Conservation (phyloP, 1,140 invertebrate genomes). For the Scaptomyza montana region DNA sequence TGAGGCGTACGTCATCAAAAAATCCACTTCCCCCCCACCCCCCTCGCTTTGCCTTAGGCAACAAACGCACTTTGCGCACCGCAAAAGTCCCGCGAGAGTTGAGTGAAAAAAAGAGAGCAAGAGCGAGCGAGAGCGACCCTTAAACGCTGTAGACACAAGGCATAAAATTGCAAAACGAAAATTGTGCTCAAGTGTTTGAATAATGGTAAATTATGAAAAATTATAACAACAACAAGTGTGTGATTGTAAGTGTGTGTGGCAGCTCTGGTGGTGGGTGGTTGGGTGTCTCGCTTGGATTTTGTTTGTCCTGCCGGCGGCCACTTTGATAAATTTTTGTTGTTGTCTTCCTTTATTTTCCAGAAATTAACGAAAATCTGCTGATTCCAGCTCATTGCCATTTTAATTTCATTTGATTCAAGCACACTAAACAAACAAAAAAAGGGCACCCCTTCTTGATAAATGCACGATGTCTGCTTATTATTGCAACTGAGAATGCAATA, state of each 20-base stretch:
- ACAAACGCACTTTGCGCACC: conserved; percentile 70
- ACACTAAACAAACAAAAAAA: conserved; percentile 33
- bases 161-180: conserved; percentile 43
- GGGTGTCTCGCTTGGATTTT: conserved; percentile 18
- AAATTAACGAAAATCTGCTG: conserved; percentile 83
- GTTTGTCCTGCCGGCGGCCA: conserved; percentile 29
- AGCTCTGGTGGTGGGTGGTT: conserved; percentile 34
- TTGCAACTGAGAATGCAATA: conserved; percentile 48
- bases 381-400: conserved; percentile 84
- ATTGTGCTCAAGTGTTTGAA: conserved; percentile 74
- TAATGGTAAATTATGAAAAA: conserved; percentile 83
- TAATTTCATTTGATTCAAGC: conserved; percentile 72
- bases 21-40: neutral
- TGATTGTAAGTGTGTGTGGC: conserved; percentile 52
- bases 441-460: neutral
- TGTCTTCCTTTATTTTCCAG: conserved; percentile 32
- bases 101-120: neutral
- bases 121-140: conserved; percentile 22
- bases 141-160: conserved; percentile 42
- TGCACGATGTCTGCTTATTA: conserved; percentile 44
- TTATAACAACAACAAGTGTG: conserved; percentile 62
- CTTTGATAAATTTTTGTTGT: conserved; percentile 29
- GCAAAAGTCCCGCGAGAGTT: conserved; percentile 68
- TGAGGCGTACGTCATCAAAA: conserved; percentile 34
- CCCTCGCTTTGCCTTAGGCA: conserved; percentile 27